Evolutionary conservation across 2,113 vertebrate genomes (phyloP).

Genomic region (Cyanoramphus novaezelandiae): DNA sequence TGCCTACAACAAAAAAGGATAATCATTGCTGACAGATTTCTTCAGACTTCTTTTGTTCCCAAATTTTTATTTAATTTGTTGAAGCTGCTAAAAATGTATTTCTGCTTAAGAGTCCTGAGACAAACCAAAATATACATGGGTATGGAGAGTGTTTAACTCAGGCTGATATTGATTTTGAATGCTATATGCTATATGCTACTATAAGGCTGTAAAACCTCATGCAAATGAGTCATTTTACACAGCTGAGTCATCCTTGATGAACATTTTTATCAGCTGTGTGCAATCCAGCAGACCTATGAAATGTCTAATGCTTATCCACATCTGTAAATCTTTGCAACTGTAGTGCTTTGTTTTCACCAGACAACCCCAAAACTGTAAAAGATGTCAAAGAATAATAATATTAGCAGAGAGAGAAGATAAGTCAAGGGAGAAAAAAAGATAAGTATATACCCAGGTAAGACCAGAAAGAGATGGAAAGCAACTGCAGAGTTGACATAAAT

Average conservation of each 20-base stretch:
- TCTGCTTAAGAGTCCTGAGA: background rate
- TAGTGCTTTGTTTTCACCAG: background rate
- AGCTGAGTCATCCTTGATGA: background rate
- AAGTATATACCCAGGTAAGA: background rate
- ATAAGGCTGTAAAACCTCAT: background rate
- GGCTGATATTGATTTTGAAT: background rate
- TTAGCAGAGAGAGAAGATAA: background rate
- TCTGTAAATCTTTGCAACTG: background rate
- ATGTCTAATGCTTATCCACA: background rate
- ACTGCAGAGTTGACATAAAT: background rate
- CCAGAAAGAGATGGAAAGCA: background rate
- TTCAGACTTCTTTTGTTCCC: background rate
- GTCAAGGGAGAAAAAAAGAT: background rate
- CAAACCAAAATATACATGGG: background rate
- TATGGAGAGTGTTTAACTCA: background rate
- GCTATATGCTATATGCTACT: background rate
- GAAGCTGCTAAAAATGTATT: background rate
- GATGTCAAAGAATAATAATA: background rate
- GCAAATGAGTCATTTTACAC: background rate
- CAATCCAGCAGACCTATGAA: background rate
- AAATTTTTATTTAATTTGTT: slow-evolving; percentile 14
- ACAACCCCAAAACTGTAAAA: background rate
- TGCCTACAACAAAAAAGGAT: background rate
- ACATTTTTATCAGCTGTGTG: slow-evolving; percentile 5
- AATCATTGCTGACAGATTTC: background rate